Percentiles rank a stretch among this genome's conserved stretches.
phyloP scores from a whole-genome alignment of 2,888 invertebrate species.

The Coelinius sp. region DNA sequence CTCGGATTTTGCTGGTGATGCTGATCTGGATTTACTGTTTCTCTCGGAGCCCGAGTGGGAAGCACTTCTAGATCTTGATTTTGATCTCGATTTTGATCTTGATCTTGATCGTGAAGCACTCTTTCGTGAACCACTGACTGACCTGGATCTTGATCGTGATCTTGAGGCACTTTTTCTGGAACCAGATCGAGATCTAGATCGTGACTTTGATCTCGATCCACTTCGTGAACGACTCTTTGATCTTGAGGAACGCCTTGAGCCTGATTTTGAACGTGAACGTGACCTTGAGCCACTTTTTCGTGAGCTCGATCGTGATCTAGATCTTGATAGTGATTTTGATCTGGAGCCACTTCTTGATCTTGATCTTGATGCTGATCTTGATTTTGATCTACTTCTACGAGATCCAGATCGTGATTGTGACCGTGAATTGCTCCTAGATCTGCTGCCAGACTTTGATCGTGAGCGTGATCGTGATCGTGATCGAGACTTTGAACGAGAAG shows the following conservation, averaged over 20 bases:
- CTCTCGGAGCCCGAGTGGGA: slow-evolving; percentile 12
- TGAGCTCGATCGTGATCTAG: slow-evolving; percentile 67
- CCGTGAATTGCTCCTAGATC: slow-evolving; percentile 67
- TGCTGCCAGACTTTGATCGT: slow-evolving; percentile 55
- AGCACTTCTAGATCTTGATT: slow-evolving; percentile 73
- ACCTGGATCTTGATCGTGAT: slow-evolving; percentile 59
- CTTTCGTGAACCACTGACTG: slow-evolving; percentile 59
- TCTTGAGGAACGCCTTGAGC: slow-evolving; percentile 55
- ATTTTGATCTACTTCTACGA: slow-evolving; percentile 54
- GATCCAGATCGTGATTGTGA: slow-evolving; percentile 63
- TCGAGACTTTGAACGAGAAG: slow-evolving; percentile 53
- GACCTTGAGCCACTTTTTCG: slow-evolving; percentile 57
- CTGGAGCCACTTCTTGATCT: slow-evolving; percentile 66
- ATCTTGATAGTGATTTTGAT: slow-evolving; percentile 61
- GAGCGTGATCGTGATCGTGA: slow-evolving; percentile 65
- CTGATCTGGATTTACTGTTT: slow-evolving; percentile 12
- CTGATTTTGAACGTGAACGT: slow-evolving; percentile 62
- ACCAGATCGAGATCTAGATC: slow-evolving; percentile 63
- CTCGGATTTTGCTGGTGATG: slow-evolving; percentile 10
- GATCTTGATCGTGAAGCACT: slow-evolving; percentile 66
- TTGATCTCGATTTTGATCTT: slow-evolving; percentile 58
- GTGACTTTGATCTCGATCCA: slow-evolving; percentile 65
- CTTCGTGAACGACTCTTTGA: slow-evolving; percentile 39
- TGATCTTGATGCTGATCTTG: slow-evolving; percentile 68
- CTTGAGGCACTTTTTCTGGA: slow-evolving; percentile 54